Evolutionary conservation across 2,113 vertebrate species (phyloP).

Genomic region (Egretta garzetta): DNA sequence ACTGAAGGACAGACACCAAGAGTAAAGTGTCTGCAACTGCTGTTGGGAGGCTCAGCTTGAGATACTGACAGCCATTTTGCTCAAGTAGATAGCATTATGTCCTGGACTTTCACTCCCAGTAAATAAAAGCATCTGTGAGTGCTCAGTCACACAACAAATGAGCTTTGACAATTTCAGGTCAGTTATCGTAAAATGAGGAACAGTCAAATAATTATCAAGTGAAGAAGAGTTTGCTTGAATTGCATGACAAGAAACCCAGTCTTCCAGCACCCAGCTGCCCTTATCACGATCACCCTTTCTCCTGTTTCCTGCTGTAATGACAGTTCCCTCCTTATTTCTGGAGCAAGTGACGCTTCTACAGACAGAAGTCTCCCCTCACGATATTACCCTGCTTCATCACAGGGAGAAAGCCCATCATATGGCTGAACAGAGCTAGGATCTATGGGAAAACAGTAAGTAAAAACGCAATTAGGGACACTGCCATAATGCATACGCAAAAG

Average conservation of each 20-base stretch:
- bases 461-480: neutral
- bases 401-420: neutral
- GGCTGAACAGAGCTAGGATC: neutral
- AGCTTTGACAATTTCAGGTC: neutral
- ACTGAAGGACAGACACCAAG: neutral
- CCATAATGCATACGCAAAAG: neutral
- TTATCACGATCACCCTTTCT: neutral
- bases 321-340: neutral
- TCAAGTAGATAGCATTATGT: neutral
- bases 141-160: neutral
- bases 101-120: neutral
- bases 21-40: neutral
- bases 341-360: neutral
- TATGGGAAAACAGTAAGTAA: neutral
- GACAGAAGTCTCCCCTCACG: neutral
- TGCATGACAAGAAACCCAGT: neutral
- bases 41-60: neutral
- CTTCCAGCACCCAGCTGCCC: neutral
- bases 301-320: neutral
- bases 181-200: neutral
- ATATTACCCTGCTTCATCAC: neutral
- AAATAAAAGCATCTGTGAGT: neutral
- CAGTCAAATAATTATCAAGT: neutral
- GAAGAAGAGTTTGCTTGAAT: neutral
- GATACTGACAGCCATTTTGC: neutral